These are phyloP conservation scores for Mus pahari DNA, from an alignment of 2,113 vertebrate species.

Conservation along the genomic window DNA sequence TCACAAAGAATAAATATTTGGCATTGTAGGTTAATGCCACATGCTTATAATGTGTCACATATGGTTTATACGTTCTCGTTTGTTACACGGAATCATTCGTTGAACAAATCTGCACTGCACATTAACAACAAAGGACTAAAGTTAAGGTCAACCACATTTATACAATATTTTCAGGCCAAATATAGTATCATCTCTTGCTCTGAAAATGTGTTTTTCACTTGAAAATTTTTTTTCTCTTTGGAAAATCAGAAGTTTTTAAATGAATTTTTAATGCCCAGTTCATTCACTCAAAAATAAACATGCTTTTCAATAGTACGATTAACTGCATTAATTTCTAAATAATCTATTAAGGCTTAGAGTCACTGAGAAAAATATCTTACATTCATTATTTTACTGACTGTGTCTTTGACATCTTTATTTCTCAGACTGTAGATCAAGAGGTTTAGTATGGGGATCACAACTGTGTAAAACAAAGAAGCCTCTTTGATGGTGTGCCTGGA, in stretches of 20 bases:
- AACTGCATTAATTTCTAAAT: too few species aligned
- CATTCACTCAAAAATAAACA: neutral
- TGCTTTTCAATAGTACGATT: neutral
- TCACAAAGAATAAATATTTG: neutral
- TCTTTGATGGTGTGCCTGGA: slow-evolving; percentile 69
- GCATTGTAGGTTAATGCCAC: too few species aligned
- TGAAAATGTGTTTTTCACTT: neutral
- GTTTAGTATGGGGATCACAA: slow-evolving; percentile 36
- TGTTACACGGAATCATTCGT: neutral
- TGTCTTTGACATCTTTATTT: slow-evolving; percentile 53
- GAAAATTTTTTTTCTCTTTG: too few species aligned
- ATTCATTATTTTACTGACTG: slow-evolving; percentile 23
- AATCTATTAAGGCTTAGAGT: neutral
- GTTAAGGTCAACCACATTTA: neutral
- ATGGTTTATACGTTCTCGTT: neutral
- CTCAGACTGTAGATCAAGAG: slow-evolving; percentile 4
- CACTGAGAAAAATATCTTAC: neutral
- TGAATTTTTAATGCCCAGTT: neutral
- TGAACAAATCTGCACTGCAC: neutral
- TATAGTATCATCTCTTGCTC: neutral
- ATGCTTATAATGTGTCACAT: neutral
- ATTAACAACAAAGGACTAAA: neutral
- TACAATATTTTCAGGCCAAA: neutral
- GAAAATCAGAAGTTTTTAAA: neutral
- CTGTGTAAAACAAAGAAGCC: slow-evolving; percentile 54